Evolutionary conservation across 2,797 vertebrate species (phyloP), one percentile per base, ranked within the genome.

Genomic region (Muraenolepis orangiensis): DNA sequence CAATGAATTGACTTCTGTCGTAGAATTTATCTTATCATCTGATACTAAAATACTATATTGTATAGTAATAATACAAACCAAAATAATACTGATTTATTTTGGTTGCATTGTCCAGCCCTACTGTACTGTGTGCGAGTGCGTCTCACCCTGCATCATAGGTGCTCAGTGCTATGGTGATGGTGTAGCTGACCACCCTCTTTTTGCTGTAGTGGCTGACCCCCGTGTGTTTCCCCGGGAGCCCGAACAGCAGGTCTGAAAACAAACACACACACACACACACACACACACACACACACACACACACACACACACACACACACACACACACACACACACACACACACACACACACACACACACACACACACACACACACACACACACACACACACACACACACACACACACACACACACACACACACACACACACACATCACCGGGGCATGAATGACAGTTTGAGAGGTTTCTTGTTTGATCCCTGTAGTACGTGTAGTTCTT

Each of bases 121-220:
- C n/a, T n/a, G n/a, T n/a, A n/a, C 6, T 57, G 51, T 20, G 51
- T 23, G 51, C 23, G 6, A 57, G 51, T 23, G 57, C 0, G 23
- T 76, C 86, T 91, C 78, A 98, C 98, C 93, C 94, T 80, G 96
- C 90, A 3, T 99, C 95, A 3, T 99, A 98, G 69, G n/a, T 91
- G 90, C 88, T 95, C 67, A 99, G 93, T 38, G 92, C 97, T 67
- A 99, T 85, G 0, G 97, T 99, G 90, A 99, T 91, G 0, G 95
- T 96, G 86, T 98, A 99, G 0, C 95, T 95, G 57, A 97, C 96
- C 81, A 97, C 94, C 6, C 94, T 90, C 82, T 93, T 96, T 87
- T 91, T 93, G 76, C 94, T 95, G 74, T 94, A 96, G 51, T 97
- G 93, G 86, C 89, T 96, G 81, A 98, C 94, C 1, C 98, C 98